phyloP scores from a whole-genome alignment of 2,797 vertebrate genomes.

The Anas flavirostris region DNA sequence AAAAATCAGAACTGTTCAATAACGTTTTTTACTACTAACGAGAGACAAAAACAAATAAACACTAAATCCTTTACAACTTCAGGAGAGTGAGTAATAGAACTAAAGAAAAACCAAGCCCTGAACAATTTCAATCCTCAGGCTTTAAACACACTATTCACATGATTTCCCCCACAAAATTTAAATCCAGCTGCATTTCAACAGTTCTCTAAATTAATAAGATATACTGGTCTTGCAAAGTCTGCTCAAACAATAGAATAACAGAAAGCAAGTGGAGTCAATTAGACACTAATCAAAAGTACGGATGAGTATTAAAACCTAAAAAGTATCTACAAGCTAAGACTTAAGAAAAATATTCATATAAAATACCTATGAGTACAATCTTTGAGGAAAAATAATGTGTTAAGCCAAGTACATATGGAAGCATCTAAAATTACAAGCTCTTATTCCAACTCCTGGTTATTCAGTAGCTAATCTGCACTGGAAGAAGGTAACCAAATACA shows the following conservation, averaged over 20 bases:
- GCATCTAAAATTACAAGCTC: conserved; percentile 62
- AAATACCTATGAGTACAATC: conserved; percentile 40
- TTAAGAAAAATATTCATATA: conserved; percentile 47
- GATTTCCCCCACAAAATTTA: background rate
- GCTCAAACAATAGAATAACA: conserved; percentile 17
- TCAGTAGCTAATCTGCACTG: conserved; percentile 65
- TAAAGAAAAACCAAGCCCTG: background rate
- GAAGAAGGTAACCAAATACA: conserved; percentile 65
- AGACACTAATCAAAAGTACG: background rate
- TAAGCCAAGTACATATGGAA: conserved; percentile 58
- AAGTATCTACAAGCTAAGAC: conserved; percentile 31
- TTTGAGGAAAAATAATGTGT: conserved; percentile 42
- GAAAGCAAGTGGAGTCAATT: background rate
- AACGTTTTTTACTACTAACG: background rate
- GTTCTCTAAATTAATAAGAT: background rate
- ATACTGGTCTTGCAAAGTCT: background rate
- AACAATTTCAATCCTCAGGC: background rate
- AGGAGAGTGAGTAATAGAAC: background rate
- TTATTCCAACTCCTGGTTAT: conserved; percentile 52
- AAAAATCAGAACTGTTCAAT: background rate
- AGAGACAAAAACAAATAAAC: background rate
- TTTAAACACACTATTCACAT: background rate
- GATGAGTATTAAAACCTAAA: conserved; percentile 13
- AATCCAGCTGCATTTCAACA: background rate
- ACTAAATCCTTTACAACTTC: background rate